Conservation (phyloP, 2,797 vertebrate genomes). For the Peromyscus nudipes region DNA sequence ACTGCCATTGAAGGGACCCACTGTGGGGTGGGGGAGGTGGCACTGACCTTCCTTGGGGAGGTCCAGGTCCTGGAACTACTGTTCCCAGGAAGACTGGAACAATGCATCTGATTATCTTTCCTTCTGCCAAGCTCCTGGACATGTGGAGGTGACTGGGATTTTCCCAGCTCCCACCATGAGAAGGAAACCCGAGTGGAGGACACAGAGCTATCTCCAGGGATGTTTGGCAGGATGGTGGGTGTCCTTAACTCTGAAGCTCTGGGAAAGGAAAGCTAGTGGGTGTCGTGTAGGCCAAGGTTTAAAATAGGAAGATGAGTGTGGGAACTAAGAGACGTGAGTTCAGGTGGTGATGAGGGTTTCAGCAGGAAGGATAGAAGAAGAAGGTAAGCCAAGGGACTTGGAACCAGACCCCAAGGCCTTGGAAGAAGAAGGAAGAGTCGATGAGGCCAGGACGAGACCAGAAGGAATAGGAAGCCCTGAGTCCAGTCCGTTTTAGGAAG, state of each 20-base stretch:
- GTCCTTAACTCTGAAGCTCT: neutral
- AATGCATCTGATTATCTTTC: neutral
- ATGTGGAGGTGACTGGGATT: neutral
- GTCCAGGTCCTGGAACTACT: too few relatives aligned
- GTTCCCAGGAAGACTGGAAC: too few relatives aligned
- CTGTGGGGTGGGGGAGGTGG: too few relatives aligned
- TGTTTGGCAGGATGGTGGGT: neutral
- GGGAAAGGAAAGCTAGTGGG: neutral
- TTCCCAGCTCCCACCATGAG: constrained; percentile 41
- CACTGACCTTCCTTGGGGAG: too few relatives aligned
- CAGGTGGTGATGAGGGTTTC: neutral
- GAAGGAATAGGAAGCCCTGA: neutral
- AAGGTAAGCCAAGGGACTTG: neutral
- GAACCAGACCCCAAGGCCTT: neutral
- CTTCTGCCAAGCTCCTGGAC: constrained; percentile 5
- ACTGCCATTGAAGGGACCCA: too few relatives aligned
- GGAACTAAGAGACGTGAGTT: neutral
- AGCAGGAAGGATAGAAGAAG: neutral
- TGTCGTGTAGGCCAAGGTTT: neutral
- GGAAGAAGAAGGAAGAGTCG: neutral
- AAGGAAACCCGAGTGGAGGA: neutral
- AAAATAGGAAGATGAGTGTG: neutral
- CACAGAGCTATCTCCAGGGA: neutral
- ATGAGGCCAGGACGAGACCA: neutral
- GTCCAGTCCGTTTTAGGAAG: neutral